Percentiles rank a stretch among this genome's conserved stretches.
phyloP scores from a whole-genome alignment of 2,888 invertebrate species.

The Anthophora plumipes region DNA sequence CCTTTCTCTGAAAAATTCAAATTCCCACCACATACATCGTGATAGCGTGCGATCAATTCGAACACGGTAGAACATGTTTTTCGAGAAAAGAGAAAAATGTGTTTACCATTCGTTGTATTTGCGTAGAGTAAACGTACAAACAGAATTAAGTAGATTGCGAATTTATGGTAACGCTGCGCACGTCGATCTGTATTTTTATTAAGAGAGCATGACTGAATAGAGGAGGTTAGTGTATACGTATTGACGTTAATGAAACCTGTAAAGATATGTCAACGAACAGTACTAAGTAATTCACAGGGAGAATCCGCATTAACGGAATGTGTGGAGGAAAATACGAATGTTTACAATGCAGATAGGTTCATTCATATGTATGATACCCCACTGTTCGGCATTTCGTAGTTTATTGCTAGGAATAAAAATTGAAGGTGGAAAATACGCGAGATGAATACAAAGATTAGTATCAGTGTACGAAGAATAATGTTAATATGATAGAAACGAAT shows the following conservation, averaged over 20 bases:
- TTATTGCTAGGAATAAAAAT: not conserved
- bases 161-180: not conserved
- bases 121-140: not conserved
- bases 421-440: not conserved
- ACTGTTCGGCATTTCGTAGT: not conserved
- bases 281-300: not conserved
- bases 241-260: not conserved
- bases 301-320: not conserved
- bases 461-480: not conserved
- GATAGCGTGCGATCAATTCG: not conserved
- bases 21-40: constrained; percentile 6
- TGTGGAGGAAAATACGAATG: not conserved
- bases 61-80: not conserved
- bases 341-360: not conserved
- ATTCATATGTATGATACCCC: constrained; percentile 4
- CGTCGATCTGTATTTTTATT: not conserved
- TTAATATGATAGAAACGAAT: not conserved
- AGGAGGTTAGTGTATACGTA: not conserved
- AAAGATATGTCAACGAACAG: not conserved
- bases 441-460: not conserved
- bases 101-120: not conserved
- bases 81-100: not conserved
- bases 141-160: not conserved
- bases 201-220: not conserved
- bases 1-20: constrained; percentile 33